These are phyloP conservation scores for Autographa pulchrina DNA, from an alignment of 2,888 invertebrate species.

Conservation along the genomic window DNA sequence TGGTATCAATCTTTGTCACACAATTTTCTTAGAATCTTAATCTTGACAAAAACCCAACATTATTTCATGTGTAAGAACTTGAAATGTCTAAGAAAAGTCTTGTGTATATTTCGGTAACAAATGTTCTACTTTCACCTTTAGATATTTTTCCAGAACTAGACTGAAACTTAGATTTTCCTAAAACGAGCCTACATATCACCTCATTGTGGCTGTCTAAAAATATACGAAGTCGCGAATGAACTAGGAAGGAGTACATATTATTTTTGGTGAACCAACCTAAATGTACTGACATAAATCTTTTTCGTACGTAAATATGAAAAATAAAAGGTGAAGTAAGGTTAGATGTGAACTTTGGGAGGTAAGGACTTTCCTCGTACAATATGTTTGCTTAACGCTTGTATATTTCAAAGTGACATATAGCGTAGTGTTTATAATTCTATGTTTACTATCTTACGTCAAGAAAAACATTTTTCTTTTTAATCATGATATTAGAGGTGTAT, in stretches of 20 bases:
- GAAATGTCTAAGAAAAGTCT: conserved; percentile 22
- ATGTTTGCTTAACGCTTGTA: neutral
- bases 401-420: neutral
- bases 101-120: conserved; percentile 11
- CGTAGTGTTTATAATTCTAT: neutral
- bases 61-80: conserved; percentile 5
- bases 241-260: conserved; percentile 50
- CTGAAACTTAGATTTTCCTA: conserved; percentile 38
- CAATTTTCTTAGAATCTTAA: neutral
- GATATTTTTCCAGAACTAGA: conserved; percentile 37
- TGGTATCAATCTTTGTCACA: neutral
- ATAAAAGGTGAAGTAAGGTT: neutral
- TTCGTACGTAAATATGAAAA: conserved; percentile 41
- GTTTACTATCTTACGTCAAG: too few relatives aligned
- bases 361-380: neutral
- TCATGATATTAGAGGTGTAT: too few relatives aligned
- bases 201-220: conserved; percentile 42
- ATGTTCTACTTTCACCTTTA: conserved; percentile 22
- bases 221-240: conserved; percentile 52
- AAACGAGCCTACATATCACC: conserved; percentile 49
- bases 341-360: neutral
- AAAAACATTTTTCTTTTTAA: too few relatives aligned
- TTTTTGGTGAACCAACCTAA: conserved; percentile 26
- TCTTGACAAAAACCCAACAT: conserved; percentile 7
- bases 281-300: conserved; percentile 44